Evolutionary conservation across 1,140 invertebrate species (phyloP).

Genomic region (Achroia grisella): DNA sequence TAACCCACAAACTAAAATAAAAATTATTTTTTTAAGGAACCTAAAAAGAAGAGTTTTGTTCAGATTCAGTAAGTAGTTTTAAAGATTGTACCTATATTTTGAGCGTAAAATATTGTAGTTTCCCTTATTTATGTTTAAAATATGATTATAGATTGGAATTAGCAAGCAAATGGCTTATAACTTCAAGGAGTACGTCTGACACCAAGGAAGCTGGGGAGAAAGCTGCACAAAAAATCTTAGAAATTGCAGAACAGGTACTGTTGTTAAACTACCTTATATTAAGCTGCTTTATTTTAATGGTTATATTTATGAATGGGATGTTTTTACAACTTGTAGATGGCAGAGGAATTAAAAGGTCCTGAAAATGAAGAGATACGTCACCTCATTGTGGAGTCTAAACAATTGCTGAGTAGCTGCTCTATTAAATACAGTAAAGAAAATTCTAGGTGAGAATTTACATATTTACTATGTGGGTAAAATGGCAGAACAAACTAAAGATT

Average conservation of each 20-base stretch:
- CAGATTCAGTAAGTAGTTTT: conserved; percentile 39
- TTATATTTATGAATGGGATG: too few relatives aligned
- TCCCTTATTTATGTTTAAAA: neutral
- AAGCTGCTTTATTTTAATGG: neutral
- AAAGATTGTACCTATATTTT: neutral
- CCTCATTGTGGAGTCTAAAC: conserved; percentile 28
- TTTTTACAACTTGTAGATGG: conserved; percentile 22
- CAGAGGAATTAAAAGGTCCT: conserved; percentile 29
- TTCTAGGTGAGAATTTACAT: conserved; percentile 28
- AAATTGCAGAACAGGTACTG: conserved; percentile 45
- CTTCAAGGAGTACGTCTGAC: conserved; percentile 28
- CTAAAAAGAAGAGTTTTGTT: conserved; percentile 32
- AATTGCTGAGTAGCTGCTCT: conserved; percentile 31
- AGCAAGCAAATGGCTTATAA: conserved; percentile 43
- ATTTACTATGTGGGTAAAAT: neutral
- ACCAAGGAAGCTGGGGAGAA: conserved; percentile 32
- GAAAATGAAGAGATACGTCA: conserved; percentile 45
- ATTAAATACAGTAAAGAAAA: conserved; percentile 42
- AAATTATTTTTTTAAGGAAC: conserved; percentile 16
- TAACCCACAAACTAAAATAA: too few relatives aligned
- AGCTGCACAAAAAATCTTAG: conserved; percentile 31
- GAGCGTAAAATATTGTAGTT: neutral
- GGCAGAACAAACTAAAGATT: neutral
- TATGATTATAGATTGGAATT: conserved; percentile 35
- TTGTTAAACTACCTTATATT: neutral